Evolutionary conservation across 2,888 invertebrate species (phyloP).

Genomic region (Zaprionus lineosus): DNA sequence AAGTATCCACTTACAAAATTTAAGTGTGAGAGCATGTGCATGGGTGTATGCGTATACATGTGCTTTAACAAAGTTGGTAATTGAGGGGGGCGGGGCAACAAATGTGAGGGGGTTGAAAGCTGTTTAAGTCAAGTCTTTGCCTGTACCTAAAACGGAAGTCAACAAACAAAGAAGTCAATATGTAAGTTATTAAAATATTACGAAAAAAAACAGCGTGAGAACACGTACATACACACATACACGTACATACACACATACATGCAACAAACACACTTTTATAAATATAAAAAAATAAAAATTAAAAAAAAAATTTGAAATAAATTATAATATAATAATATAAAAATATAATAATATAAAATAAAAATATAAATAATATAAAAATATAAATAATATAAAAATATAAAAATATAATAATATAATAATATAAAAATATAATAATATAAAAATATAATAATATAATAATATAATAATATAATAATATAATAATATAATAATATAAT

Average conservation of each 20-base stretch:
- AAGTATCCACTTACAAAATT: constrained; percentile 58
- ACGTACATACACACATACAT: not conserved
- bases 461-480: too few relatives aligned
- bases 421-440: too few relatives aligned
- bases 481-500: too few relatives aligned
- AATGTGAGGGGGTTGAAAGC: not conserved
- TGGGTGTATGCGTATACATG: not conserved
- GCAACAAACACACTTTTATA: too few relatives aligned
- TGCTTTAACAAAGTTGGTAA: not conserved
- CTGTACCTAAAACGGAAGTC: constrained; percentile 72
- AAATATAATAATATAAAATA: too few relatives aligned
- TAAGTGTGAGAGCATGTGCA: not conserved
- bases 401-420: too few relatives aligned
- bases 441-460: too few relatives aligned
- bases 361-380: too few relatives aligned
- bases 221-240: constrained; percentile 15
- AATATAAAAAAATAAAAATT: too few relatives aligned
- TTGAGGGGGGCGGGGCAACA: not conserved
- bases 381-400: too few relatives aligned
- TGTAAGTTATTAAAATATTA: constrained; percentile 77
- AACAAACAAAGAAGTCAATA: constrained; percentile 71
- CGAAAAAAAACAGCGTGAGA: constrained; percentile 67
- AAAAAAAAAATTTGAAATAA: too few relatives aligned
- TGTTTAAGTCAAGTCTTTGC: constrained; percentile 72
- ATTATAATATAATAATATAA: too few relatives aligned